phyloP scores from a whole-genome alignment of 2,113 vertebrate species.

The Lipophrys pholis region DNA sequence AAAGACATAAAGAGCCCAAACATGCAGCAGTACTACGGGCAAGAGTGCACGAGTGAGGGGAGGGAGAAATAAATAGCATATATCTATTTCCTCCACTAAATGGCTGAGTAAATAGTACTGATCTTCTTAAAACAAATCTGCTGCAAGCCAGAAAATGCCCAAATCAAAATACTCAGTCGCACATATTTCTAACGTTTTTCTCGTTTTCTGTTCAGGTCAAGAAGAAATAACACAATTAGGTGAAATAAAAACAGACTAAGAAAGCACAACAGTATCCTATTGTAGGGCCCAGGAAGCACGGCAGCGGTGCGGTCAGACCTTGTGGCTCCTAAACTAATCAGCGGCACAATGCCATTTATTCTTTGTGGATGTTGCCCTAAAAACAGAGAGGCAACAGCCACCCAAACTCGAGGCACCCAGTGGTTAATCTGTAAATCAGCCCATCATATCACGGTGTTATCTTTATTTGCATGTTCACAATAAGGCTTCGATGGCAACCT shows the following conservation, averaged over 20 bases:
- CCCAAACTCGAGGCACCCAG: conserved; percentile 12
- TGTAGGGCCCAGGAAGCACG: conserved; percentile 44
- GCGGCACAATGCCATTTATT: conserved; percentile 38
- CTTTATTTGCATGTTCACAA: neutral
- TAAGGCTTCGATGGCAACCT: neutral
- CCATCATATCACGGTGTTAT: neutral
- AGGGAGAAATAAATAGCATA: conserved; percentile 64
- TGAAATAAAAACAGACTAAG: conserved; percentile 61
- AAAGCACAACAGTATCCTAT: conserved; percentile 60
- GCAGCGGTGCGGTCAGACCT: conserved; percentile 70
- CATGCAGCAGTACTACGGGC: conserved; percentile 45
- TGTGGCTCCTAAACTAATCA: conserved; percentile 70
- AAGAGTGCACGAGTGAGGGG: conserved; percentile 4
- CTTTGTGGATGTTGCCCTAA: conserved; percentile 28
- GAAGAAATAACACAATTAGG: conserved; percentile 71
- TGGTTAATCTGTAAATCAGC: conserved; percentile 19
- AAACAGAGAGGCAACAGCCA: conserved; percentile 8
- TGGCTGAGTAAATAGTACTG: conserved; percentile 66
- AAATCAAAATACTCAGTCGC: conserved; percentile 54
- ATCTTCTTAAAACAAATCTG: conserved; percentile 68
- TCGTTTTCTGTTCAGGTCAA: conserved; percentile 44
- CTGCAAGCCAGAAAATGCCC: conserved; percentile 46
- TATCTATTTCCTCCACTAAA: conserved; percentile 66
- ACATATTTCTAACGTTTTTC: conserved; percentile 24
- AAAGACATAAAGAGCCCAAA: conserved; percentile 61